Conservation (phyloP, 2,888 invertebrate species). For the Stictocephala bisonia region DNA sequence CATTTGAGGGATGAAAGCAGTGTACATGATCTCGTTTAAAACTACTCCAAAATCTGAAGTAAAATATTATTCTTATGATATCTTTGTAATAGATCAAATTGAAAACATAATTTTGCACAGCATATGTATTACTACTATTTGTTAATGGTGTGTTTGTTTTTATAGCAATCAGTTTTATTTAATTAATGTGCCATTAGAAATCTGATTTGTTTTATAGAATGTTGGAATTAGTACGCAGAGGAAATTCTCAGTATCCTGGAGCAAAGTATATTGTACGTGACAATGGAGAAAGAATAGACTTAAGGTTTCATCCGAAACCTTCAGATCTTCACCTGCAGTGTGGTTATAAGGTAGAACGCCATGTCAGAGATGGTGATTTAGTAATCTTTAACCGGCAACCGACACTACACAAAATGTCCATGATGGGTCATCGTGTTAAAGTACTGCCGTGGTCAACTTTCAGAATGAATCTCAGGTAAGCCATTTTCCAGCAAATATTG, state of each 20-base stretch:
- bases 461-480: conserved; percentile 91
- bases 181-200: no score
- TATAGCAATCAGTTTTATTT: no score
- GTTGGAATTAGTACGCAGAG: conserved; percentile 94
- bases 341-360: conserved; percentile 96
- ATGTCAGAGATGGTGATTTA: conserved; percentile 97
- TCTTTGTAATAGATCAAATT: no score
- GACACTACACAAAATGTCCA: conserved; percentile 99
- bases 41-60: no score
- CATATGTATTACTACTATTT: no score
- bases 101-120: no score
- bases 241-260: conserved; percentile 98
- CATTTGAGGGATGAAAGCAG: no score
- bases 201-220: conserved; percentile 68
- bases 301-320: conserved; percentile 97
- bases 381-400: conserved; percentile 99
- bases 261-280: conserved; percentile 99
- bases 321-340: conserved; percentile 96
- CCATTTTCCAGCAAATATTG: neutral
- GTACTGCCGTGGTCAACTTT: conserved; percentile 99
- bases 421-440: conserved; percentile 99
- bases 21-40: no score
- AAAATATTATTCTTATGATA: no score
- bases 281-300: conserved; percentile 98
- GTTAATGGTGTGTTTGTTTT: no score